These are phyloP conservation scores for Kradibia gibbosae DNA, from an alignment of 1,140 invertebrate species.

Conservation along the genomic window DNA sequence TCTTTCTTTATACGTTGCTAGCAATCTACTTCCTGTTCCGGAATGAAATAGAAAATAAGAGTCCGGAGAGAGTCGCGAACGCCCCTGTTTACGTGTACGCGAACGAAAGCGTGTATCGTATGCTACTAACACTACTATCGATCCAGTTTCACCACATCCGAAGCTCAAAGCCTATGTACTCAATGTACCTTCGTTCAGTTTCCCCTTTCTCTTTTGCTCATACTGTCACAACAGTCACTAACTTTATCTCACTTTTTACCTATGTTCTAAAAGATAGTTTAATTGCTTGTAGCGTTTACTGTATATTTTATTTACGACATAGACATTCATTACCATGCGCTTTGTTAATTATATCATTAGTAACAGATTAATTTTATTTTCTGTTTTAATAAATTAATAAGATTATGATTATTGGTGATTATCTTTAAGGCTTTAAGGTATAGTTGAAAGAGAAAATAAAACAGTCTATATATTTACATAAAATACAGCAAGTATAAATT, in stretches of 20 bases:
- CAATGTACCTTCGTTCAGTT: conserved; percentile 45
- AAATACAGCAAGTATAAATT: too few species aligned
- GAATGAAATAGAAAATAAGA: too few species aligned
- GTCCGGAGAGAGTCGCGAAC: not conserved
- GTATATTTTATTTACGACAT: too few species aligned
- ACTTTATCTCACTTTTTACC: not conserved
- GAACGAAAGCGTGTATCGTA: conserved; percentile 51
- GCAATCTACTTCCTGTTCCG: not conserved
- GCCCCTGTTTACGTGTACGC: conserved; percentile 26
- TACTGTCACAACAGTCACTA: not conserved
- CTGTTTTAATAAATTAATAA: too few species aligned
- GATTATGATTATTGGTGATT: too few species aligned
- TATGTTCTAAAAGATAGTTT: too few species aligned
- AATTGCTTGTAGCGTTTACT: too few species aligned
- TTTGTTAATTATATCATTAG: not conserved
- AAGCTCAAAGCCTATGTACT: conserved; percentile 53
- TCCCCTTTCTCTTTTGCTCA: conserved; percentile 45
- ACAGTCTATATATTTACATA: too few species aligned
- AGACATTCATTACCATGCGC: too few species aligned
- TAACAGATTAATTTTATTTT: too few species aligned
- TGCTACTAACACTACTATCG: conserved; percentile 60
- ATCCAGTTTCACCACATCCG: conserved; percentile 67
- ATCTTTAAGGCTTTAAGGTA: too few species aligned
- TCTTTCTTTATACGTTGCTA: not conserved
- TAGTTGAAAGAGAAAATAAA: too few species aligned